Conservation (phyloP, 2,888 invertebrate species). For the Hemicrepidius hirtus region DNA sequence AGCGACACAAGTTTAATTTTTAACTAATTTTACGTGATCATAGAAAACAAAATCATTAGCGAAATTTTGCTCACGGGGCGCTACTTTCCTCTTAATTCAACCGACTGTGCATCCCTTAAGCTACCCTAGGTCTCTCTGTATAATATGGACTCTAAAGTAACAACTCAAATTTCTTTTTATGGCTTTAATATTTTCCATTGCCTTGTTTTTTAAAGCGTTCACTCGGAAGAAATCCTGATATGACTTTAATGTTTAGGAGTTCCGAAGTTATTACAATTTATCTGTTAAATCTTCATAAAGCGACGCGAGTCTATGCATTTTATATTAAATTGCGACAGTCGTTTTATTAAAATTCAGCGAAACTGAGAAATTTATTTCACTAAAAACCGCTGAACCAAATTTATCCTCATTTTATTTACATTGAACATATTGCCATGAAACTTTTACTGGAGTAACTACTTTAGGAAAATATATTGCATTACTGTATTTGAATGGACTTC, state of each 20-base stretch:
- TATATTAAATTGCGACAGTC: slow-evolving; percentile 21
- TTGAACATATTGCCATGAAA: slow-evolving; percentile 9
- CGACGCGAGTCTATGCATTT: slow-evolving; percentile 3
- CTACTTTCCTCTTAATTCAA: no score
- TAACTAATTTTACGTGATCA: no score
- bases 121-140: no score
- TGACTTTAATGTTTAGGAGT: background rate
- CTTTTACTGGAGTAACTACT: background rate
- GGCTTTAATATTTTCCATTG: background rate
- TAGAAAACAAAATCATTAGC: no score
- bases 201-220: slow-evolving; percentile 3
- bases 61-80: no score
- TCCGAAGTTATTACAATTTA: slow-evolving; percentile 20
- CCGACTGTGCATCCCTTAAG: no score
- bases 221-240: background rate
- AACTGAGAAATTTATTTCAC: slow-evolving; percentile 28
- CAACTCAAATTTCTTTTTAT: slow-evolving; percentile 1
- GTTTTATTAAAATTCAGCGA: slow-evolving; percentile 29
- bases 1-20: slow-evolving; percentile 31
- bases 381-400: slow-evolving; percentile 27
- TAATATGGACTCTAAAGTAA: no score
- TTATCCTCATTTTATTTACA: slow-evolving; percentile 5
- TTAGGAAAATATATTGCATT: background rate
- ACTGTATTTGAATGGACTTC: slow-evolving; percentile 3
- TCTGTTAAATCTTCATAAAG: background rate